A percentile compares a stretch with the other conserved stretches of the same genome.
Evolutionary conservation across 2,797 vertebrate species (phyloP).

Genomic region (Acestrorhynchus altus): DNA sequence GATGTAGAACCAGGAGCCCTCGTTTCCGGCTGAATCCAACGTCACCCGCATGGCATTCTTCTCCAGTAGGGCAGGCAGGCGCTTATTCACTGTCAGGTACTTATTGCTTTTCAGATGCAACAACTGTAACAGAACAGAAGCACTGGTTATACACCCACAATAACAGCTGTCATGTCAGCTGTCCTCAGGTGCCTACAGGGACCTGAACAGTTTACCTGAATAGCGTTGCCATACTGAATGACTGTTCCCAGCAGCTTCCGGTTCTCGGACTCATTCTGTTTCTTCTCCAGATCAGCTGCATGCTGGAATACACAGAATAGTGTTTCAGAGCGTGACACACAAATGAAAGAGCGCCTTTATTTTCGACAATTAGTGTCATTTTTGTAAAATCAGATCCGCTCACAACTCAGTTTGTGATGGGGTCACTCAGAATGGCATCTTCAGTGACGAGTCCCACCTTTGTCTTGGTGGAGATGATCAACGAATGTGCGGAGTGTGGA

Average conservation of each 20-base stretch:
- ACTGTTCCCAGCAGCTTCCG: slow-evolving; percentile 92
- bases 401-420: too few species aligned
- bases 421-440: too few species aligned
- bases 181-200: neutral
- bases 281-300: slow-evolving; percentile 96
- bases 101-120: slow-evolving; percentile 99
- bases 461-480: too few species aligned
- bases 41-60: slow-evolving; percentile 99
- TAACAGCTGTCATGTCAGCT: slow-evolving; percentile 5
- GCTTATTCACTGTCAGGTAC: slow-evolving; percentile 97
- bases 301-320: slow-evolving; percentile 77
- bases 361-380: too few species aligned
- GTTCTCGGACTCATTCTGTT: slow-evolving; percentile 98
- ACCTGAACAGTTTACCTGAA: slow-evolving; percentile 81
- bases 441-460: too few species aligned
- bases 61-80: slow-evolving; percentile 93
- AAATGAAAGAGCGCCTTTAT: too few species aligned
- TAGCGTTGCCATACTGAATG: slow-evolving; percentile 97
- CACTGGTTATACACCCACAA: slow-evolving; percentile 16
- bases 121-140: slow-evolving; percentile 78
- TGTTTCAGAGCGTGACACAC: slow-evolving; percentile 35
- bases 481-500: too few species aligned
- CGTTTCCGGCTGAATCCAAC: slow-evolving; percentile 94
- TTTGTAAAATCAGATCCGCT: too few species aligned
- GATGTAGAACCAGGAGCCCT: slow-evolving; percentile 99